phyloP scores from a whole-genome alignment of 2,888 invertebrate genomes.

The Drosophila subquinaria region DNA sequence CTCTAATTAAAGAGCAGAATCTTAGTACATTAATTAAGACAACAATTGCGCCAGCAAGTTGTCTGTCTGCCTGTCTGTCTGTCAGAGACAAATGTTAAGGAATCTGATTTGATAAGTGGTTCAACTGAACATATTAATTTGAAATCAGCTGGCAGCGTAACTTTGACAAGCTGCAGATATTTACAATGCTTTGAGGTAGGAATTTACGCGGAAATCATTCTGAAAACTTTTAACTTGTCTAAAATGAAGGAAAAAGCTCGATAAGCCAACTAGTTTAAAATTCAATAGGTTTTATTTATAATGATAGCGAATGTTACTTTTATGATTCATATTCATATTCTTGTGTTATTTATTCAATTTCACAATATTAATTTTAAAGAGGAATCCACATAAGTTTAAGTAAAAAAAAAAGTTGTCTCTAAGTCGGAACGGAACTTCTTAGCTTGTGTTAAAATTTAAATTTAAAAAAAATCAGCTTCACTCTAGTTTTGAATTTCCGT shows the following conservation, averaged over 20 bases:
- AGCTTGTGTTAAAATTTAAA: neutral
- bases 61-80: neutral
- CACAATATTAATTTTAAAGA: neutral
- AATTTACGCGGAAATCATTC: no score
- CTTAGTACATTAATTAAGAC: conserved; percentile 15
- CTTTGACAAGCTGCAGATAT: no score
- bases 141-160: no score
- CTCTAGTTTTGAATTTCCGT: neutral
- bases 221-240: no score
- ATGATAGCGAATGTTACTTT: no score
- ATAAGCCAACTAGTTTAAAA: no score
- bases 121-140: neutral
- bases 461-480: neutral
- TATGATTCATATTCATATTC: no score
- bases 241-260: no score
- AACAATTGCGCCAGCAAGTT: neutral
- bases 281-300: no score
- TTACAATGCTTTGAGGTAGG: no score
- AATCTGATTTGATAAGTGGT: neutral
- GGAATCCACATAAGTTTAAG: no score
- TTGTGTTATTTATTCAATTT: neutral
- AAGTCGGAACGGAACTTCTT: neutral
- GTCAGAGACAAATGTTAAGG: neutral
- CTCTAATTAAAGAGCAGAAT: conserved; percentile 8
- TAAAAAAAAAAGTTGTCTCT: no score